A percentile compares a stretch with the other conserved stretches of the same genome.
Conservation (phyloP, 1,140 invertebrate genomes). For the Drosophila micromelanica region DNA sequence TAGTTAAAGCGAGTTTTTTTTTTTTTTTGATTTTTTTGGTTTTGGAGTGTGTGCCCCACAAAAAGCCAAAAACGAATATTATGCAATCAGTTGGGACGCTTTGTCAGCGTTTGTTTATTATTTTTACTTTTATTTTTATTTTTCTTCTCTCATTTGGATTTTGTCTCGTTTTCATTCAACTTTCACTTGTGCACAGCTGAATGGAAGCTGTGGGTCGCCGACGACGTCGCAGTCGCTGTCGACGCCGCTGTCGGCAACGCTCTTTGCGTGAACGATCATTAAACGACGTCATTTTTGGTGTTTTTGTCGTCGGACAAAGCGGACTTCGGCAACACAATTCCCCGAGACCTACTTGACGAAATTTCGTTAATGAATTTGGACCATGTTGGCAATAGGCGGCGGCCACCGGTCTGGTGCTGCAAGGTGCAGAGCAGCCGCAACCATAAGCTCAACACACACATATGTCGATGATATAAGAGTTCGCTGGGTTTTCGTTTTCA, state of each 20-base stretch:
- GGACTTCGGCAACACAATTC: conserved; percentile 48
- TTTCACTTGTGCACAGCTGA: conserved; percentile 65
- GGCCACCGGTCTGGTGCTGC: conserved; percentile 18
- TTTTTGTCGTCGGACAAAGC: conserved; percentile 43
- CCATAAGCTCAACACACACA: conserved; percentile 21
- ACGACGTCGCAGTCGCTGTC: conserved; percentile 7
- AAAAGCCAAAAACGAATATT: conserved; percentile 28
- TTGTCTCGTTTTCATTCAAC: conserved; percentile 55
- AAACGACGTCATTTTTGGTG: conserved; percentile 64
- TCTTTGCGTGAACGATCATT: conserved; percentile 49
- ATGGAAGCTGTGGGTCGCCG: conserved; percentile 53
- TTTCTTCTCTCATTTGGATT: conserved; percentile 40
- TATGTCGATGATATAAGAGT: conserved; percentile 37
- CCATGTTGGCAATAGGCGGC: conserved; percentile 41
- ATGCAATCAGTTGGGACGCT: conserved; percentile 46
- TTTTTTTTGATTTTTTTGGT: conserved; percentile 11
- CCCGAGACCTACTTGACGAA: conserved; percentile 72
- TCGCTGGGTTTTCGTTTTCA: conserved; percentile 58
- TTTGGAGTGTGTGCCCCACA: conserved; percentile 13
- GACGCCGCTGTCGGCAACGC: conserved; percentile 10
- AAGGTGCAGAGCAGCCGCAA: conserved; percentile 51
- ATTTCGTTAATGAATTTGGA: conserved; percentile 80
- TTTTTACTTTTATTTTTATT: conserved; percentile 52
- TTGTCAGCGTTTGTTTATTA: conserved; percentile 53
- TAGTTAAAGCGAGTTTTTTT: background rate